Percentiles rank a stretch among this genome's conserved stretches.
Conservation (phyloP, 2,113 vertebrate species). For the Phaetusa simplex region DNA sequence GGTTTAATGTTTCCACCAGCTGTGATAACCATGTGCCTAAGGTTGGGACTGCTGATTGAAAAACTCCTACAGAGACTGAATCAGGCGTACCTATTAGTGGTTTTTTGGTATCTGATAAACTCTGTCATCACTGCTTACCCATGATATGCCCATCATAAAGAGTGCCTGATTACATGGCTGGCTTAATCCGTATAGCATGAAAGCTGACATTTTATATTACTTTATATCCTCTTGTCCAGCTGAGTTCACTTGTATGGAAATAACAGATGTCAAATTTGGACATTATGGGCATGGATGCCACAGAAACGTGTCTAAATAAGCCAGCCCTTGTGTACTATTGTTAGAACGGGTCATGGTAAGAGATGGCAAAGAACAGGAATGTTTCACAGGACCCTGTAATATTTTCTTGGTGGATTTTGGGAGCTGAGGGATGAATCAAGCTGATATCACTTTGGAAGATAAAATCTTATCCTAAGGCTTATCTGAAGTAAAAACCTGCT, state of each 20-base stretch:
- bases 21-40: not conserved
- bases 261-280: slow-evolving; percentile 23
- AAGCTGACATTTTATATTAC: slow-evolving; percentile 23
- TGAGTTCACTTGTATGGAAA: slow-evolving; percentile 37
- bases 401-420: not conserved
- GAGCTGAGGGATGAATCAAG: not conserved
- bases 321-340: not conserved
- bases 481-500: not conserved
- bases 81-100: not conserved
- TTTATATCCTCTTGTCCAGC: slow-evolving; percentile 12
- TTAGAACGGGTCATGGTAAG: not conserved
- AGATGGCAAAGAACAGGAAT: not conserved
- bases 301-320: not conserved
- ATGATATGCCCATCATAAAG: not conserved
- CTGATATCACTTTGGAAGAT: not conserved
- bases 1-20: not conserved
- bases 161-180: not conserved
- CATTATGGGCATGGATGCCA: not conserved
- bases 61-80: not conserved
- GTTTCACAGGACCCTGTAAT: not conserved
- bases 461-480: not conserved
- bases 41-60: not conserved
- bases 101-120: slow-evolving; percentile 15
- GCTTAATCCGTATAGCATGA: not conserved
- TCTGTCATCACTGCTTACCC: slow-evolving; percentile 14